phyloP scores from a whole-genome alignment of 2,888 invertebrate genomes.

The Phalera bucephala region DNA sequence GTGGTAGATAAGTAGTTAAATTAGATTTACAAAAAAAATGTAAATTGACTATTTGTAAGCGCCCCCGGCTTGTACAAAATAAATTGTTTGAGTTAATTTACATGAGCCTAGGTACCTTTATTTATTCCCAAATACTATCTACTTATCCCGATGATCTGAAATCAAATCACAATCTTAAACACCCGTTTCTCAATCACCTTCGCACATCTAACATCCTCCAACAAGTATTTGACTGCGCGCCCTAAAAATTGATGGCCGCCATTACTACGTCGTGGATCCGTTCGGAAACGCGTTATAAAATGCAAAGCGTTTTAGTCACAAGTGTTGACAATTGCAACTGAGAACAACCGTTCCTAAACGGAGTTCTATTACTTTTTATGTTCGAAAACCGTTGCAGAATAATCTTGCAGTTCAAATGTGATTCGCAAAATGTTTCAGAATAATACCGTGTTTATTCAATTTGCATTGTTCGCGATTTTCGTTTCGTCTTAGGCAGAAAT shows the following conservation, averaged over 20 bases:
- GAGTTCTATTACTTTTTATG: conserved; percentile 78
- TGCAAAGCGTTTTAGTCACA: conserved; percentile 63
- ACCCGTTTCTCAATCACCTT: conserved; percentile 1
- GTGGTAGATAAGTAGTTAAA: too few relatives aligned
- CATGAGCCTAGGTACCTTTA: too few relatives aligned
- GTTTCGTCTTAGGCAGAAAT: conserved; percentile 1
- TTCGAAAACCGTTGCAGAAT: conserved; percentile 54
- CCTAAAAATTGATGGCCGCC: conserved; percentile 61
- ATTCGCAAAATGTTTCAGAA: conserved; percentile 28
- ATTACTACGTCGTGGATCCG: conserved; percentile 62
- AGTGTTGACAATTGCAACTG: conserved; percentile 74
- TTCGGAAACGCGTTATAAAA: conserved; percentile 61
- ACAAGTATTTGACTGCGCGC: conserved; percentile 30
- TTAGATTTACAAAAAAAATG: too few relatives aligned
- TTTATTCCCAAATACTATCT: too few relatives aligned
- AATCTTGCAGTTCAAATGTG: conserved; percentile 42
- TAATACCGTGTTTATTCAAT: conserved; percentile 35
- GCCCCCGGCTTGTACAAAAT: too few relatives aligned
- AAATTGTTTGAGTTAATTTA: too few relatives aligned
- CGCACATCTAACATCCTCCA: conserved; percentile 20
- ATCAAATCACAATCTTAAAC: background rate
- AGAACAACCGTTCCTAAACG: conserved; percentile 55
- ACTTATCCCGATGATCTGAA: too few relatives aligned
- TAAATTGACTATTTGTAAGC: too few relatives aligned
- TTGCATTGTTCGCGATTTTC: conserved; percentile 13